These are phyloP conservation scores for Coptodon rendalli DNA, from an alignment of 2,113 vertebrate genomes.

Conservation along the genomic window DNA sequence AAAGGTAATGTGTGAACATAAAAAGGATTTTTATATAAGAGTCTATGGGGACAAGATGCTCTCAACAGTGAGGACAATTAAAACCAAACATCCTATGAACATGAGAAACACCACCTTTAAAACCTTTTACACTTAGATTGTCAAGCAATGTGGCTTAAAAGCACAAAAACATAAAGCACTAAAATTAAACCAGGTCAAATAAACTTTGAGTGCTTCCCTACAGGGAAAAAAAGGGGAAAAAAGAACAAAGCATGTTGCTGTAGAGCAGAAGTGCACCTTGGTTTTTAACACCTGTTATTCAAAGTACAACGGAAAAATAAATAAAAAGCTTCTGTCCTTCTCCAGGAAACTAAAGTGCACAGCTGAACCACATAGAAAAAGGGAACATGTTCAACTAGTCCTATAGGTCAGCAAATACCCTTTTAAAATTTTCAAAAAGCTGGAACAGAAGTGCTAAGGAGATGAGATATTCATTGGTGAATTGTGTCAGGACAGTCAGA, in stretches of 20 bases:
- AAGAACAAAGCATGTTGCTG: neutral
- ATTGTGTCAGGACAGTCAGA: neutral
- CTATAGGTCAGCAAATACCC: neutral
- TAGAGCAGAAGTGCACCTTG: neutral
- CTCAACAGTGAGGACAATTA: neutral
- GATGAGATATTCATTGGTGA: neutral
- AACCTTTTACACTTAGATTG: neutral
- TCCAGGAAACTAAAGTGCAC: neutral
- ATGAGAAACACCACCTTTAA: neutral
- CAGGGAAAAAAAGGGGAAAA: rapidly evolving
- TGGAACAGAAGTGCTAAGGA: neutral
- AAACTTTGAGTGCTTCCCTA: neutral
- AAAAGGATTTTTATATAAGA: neutral
- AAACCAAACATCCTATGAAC: neutral
- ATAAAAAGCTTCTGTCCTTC: neutral
- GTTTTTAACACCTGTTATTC: neutral
- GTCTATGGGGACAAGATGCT: neutral
- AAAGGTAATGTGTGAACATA: neutral
- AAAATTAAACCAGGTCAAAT: neutral
- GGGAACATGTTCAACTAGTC: neutral
- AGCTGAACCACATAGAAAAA: neutral
- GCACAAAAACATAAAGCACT: neutral
- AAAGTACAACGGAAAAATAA: neutral
- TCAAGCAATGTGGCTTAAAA: neutral
- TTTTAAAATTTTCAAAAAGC: neutral